Base-by-base conservation (phyloP, 2,113 vertebrate genomes). In the Stercorarius parasiticus region DNA sequence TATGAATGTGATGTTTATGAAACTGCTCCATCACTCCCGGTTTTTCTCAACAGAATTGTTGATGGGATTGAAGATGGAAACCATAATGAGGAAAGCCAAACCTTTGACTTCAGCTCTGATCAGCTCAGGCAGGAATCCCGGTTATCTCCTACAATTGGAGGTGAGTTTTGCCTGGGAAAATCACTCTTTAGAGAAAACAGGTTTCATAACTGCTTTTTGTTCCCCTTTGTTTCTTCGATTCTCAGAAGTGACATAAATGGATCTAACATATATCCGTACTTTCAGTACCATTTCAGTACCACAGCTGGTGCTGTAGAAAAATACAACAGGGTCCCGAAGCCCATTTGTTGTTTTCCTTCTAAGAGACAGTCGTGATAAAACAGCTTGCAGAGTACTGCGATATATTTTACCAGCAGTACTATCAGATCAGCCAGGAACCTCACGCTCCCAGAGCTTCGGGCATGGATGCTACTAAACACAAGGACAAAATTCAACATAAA, bases 51-150 rank as follows among this genome's bases (percentile, higher is more conserved):
- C 80, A 99, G 98, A 96, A 97, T 99, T 96, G 98, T 99, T 11
- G 98, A 99, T 96, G 98, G 98, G 43, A 98, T 97, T 94, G 98
- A 99, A 97, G 98, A 98, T 76, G 94, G 97, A 74, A 98, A 96
- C 61, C 96, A 91, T 50, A 97, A 96, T 38, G 98, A 98, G 85
- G 98, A 97, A 95, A 98, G 93, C 58, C 98, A 98, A 93, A 96
- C 96, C 34, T 99, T 98, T 92, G 98, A 98, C 77, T 99, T 99
- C 90, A 97, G 95, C 70, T 98, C 98, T 88, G 98, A 98, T 82
- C 98, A 97, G 81, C 64, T 97, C 38, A 98, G 93, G n/a, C 95
- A 98, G 16, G 98, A 98, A 89, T 89, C 97, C 65, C 97, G 96
- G 81, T 87, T 96, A 90, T 97, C 97, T 85, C 97, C 98, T 90